Conservation (phyloP, 2,888 invertebrate species). For the Tiphia femorata region DNA sequence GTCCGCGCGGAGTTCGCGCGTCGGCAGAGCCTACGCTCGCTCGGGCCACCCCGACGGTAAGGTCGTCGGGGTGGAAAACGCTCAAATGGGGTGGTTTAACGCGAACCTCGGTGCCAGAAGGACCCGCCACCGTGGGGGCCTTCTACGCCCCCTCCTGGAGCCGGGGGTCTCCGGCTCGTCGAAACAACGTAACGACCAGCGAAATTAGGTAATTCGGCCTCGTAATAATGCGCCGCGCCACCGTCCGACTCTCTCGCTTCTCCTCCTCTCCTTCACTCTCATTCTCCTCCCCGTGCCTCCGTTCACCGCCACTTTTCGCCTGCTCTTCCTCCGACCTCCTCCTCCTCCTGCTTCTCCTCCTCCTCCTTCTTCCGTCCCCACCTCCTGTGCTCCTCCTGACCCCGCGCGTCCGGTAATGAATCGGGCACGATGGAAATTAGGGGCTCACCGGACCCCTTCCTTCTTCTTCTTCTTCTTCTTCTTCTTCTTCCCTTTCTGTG, state of each 20-base stretch:
- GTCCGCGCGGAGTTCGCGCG: slow-evolving; percentile 47
- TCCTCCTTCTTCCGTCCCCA: background rate
- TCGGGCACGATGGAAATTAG: slow-evolving; percentile 64
- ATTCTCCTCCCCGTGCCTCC: slow-evolving; percentile 4
- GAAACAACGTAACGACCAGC: slow-evolving; percentile 67
- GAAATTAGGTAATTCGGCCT: slow-evolving; percentile 68
- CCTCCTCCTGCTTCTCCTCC: background rate
- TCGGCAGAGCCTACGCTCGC: slow-evolving; percentile 22
- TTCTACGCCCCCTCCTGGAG: slow-evolving; percentile 26
- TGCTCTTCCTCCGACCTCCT: background rate
- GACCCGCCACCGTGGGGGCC: slow-evolving; percentile 58
- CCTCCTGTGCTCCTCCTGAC: slow-evolving; percentile 19
- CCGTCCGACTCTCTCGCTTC: slow-evolving; percentile 37
- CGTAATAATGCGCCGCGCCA: slow-evolving; percentile 65
- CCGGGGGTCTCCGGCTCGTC: slow-evolving; percentile 47
- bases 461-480: slow-evolving; percentile 1
- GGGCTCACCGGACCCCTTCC: slow-evolving; percentile 52
- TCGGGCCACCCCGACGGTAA: slow-evolving; percentile 52
- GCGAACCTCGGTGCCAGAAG: slow-evolving; percentile 67
- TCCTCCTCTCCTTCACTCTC: slow-evolving; percentile 16
- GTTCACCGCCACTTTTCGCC: background rate
- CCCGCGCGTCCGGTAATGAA: slow-evolving; percentile 61
- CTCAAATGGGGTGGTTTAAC: slow-evolving; percentile 70
- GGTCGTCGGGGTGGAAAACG: slow-evolving; percentile 69
- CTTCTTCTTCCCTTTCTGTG: slow-evolving; percentile 19